Evolutionary conservation across 2,888 invertebrate genomes (phyloP).

Genomic region (Nomada ferruginata): DNA sequence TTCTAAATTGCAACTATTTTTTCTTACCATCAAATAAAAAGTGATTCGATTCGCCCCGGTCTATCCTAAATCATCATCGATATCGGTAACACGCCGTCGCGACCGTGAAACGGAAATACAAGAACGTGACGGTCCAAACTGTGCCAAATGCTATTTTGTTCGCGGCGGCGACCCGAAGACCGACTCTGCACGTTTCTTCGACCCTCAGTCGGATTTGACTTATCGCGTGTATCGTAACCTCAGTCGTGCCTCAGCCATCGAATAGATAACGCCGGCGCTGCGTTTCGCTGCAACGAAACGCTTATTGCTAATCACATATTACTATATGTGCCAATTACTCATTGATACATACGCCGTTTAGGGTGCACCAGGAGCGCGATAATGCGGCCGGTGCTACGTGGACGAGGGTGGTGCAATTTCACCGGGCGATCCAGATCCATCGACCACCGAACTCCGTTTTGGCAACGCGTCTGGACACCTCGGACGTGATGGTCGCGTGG

Average conservation of each 20-base stretch:
- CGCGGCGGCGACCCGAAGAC: background rate
- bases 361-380: no score
- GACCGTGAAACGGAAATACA: background rate
- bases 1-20: no score
- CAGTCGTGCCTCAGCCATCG: background rate
- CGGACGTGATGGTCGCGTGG: no score
- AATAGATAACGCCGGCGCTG: background rate
- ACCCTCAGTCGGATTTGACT: background rate
- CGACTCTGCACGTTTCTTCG: no score
- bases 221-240: background rate
- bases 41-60: no score
- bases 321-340: background rate
- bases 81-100: background rate
- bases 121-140: constrained; percentile 5
- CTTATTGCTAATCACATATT: background rate
- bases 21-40: no score
- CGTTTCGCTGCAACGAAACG: background rate
- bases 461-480: no score
- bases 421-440: no score
- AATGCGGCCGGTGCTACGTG: no score
- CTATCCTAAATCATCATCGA: background rate
- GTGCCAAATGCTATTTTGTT: background rate
- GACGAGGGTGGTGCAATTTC: no score
- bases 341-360: background rate
- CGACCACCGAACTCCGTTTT: no score